Conservation (phyloP, 2,888 invertebrate genomes). For the Rhamphomyia laevipes region DNA sequence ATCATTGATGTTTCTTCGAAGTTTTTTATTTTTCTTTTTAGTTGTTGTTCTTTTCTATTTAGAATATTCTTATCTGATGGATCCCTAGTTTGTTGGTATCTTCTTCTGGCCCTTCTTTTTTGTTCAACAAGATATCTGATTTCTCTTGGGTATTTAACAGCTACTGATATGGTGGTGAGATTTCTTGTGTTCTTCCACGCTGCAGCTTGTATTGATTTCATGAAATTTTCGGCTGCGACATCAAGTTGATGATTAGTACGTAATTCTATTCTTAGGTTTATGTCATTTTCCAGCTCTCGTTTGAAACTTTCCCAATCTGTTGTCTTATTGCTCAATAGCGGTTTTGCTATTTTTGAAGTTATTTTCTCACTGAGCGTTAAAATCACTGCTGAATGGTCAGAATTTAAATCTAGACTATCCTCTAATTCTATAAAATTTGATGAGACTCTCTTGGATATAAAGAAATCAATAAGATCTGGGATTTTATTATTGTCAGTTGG, state of each 20-base stretch:
- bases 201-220: background rate
- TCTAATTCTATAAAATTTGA: background rate
- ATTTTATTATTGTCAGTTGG: background rate
- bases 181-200: background rate
- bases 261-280: background rate
- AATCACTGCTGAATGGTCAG: slow-evolving; percentile 1
- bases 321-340: background rate
- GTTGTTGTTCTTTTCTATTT: no score
- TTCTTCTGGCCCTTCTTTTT: no score
- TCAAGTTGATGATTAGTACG: background rate
- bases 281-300: background rate
- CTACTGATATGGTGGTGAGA: background rate
- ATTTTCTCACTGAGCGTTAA: background rate
- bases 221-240: background rate
- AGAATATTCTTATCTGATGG: no score
- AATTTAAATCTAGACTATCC: background rate
- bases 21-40: no score
- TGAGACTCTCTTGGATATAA: background rate
- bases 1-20: no score
- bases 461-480: slow-evolving; percentile 4
- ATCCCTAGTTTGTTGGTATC: no score
- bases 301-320: background rate
- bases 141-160: background rate
- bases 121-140: no score
- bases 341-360: background rate